Conservation (phyloP, 2,888 invertebrate genomes). For the Morpho deidamia region DNA sequence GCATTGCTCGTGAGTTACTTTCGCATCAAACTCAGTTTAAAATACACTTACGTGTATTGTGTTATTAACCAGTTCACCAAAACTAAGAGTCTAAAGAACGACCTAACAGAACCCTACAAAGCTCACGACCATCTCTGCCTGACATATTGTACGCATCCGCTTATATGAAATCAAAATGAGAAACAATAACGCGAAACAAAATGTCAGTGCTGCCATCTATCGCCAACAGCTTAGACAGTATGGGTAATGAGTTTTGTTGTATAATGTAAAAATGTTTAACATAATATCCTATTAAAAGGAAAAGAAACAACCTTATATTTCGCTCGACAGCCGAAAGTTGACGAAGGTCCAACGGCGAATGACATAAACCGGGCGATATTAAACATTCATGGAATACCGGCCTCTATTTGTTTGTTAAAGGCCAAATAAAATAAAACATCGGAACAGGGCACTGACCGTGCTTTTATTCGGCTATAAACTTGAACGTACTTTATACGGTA, state of each 20-base stretch:
- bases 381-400: slow-evolving; percentile 7
- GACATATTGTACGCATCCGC: too few relatives aligned
- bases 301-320: not conserved
- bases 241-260: not conserved
- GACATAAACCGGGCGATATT: slow-evolving; percentile 3
- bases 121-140: too few relatives aligned
- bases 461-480: slow-evolving; percentile 5
- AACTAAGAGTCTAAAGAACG: too few relatives aligned
- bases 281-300: not conserved
- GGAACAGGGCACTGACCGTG: not conserved
- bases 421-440: slow-evolving; percentile 9
- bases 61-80: too few relatives aligned
- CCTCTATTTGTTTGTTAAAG: slow-evolving; percentile 10
- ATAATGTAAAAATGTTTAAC: not conserved
- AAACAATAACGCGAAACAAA: too few relatives aligned
- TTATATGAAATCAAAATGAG: too few relatives aligned
- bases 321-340: not conserved
- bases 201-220: not conserved
- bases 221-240: not conserved
- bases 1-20: too few relatives aligned
- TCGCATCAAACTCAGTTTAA: too few relatives aligned
- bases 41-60: too few relatives aligned
- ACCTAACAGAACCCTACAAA: too few relatives aligned
- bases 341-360: not conserved
- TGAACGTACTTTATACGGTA: not conserved